Percentiles rank a stretch among this genome's conserved stretches.
phyloP scores from a whole-genome alignment of 2,797 vertebrate species.

The Xenentodon cancila region DNA sequence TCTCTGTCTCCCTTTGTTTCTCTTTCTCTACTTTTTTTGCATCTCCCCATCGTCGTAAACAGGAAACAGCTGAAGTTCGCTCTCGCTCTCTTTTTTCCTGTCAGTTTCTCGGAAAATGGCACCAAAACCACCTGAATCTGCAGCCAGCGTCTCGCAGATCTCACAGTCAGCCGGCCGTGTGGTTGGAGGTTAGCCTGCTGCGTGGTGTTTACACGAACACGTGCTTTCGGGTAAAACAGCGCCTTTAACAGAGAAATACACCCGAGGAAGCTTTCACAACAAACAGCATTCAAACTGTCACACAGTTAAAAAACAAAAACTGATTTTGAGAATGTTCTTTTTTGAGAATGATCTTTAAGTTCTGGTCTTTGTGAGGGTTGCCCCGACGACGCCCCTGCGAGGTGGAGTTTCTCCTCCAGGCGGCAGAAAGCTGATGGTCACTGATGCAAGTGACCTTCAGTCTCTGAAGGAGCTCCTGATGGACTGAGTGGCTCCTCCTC shows the following conservation, averaged over 20 bases:
- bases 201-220: slow-evolving; percentile 64
- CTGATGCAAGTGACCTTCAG: slow-evolving; percentile 48
- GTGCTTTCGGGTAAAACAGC: slow-evolving; percentile 29
- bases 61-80: slow-evolving; percentile 75
- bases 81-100: slow-evolving; percentile 46
- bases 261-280: background rate
- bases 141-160: slow-evolving; percentile 8
- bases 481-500: background rate
- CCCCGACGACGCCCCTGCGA: slow-evolving; percentile 5
- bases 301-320: too few relatives aligned
- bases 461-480: background rate
- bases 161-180: slow-evolving; percentile 26
- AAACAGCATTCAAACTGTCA: too few relatives aligned
- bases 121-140: slow-evolving; percentile 28
- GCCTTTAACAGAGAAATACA: background rate
- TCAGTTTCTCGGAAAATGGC: slow-evolving; percentile 61
- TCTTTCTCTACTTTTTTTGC: slow-evolving; percentile 9
- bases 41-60: slow-evolving; percentile 44
- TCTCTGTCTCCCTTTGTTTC: slow-evolving; percentile 17
- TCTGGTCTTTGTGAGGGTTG: slow-evolving; percentile 33
- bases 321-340: slow-evolving; percentile 48
- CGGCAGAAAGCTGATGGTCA: slow-evolving; percentile 42
- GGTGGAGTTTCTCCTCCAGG: slow-evolving; percentile 36
- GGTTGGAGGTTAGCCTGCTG: slow-evolving; percentile 45
- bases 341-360: too few relatives aligned